Evolutionary conservation across 2,888 invertebrate genomes (phyloP).

Genomic region (Nipponacmea schrenckii): DNA sequence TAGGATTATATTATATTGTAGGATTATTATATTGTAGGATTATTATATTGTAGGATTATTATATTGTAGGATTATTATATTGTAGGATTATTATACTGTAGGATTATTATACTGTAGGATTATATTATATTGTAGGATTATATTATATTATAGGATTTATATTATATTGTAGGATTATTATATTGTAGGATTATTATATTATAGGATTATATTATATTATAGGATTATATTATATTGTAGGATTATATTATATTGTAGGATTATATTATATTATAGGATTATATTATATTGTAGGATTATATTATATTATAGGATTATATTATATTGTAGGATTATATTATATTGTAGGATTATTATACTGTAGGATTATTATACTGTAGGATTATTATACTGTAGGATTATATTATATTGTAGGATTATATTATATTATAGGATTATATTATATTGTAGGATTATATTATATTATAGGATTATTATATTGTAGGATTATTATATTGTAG

Average conservation of each 20-base stretch:
- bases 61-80: conserved; percentile 14
- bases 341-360: background rate
- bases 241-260: conserved; percentile 9
- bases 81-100: background rate
- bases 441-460: too few species aligned
- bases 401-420: too few species aligned
- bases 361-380: conserved; percentile 10
- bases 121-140: conserved; percentile 17
- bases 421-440: conserved; percentile 17
- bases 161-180: too few species aligned
- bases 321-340: conserved; percentile 15
- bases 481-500: conserved; percentile 11
- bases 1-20: conserved; percentile 12
- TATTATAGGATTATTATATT: background rate
- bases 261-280: background rate
- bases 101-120: background rate
- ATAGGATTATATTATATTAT: background rate
- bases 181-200: conserved; percentile 14
- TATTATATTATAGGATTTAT: too few species aligned
- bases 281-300: conserved; percentile 17
- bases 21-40: conserved; percentile 11
- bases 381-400: conserved; percentile 12
- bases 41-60: too few species aligned
- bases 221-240: conserved; percentile 8
- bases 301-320: too few species aligned